Percentiles rank a stretch among this genome's conserved stretches.
Conservation (phyloP, 2,113 vertebrate species). For the Oxyura jamaicensis region DNA sequence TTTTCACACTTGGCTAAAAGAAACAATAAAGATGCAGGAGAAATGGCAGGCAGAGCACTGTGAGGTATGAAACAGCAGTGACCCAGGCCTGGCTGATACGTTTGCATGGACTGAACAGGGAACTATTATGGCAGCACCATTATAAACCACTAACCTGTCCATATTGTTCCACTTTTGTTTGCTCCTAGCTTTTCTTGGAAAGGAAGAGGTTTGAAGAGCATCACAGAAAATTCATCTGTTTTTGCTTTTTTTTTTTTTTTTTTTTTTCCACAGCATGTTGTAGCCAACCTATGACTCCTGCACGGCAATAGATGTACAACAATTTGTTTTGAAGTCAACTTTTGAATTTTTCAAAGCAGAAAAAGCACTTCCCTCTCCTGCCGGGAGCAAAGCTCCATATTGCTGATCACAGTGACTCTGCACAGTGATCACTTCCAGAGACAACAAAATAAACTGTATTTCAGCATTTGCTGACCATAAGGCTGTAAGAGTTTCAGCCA, state of each 20-base stretch:
- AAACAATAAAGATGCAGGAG: background rate
- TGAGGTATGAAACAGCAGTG: background rate
- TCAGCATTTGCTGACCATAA: slow-evolving; percentile 37
- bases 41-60: background rate
- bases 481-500: background rate
- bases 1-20: background rate
- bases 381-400: background rate
- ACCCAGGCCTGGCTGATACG: background rate
- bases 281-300: background rate
- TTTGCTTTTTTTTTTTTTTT: background rate
- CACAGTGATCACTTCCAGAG: background rate
- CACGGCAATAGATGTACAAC: background rate
- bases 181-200: background rate
- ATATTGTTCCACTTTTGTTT: background rate
- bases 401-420: background rate
- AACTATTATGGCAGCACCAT: background rate
- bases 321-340: slow-evolving; percentile 15
- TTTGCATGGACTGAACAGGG: background rate
- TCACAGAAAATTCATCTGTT: background rate
- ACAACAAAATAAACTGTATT: slow-evolving; percentile 17
- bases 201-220: background rate
- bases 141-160: background rate
- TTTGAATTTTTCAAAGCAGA: background rate
- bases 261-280: background rate
- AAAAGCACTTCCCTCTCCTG: background rate